These are phyloP conservation scores for Plecotus auritus DNA, from an alignment of 2,113 vertebrate genomes.

Conservation along the genomic window DNA sequence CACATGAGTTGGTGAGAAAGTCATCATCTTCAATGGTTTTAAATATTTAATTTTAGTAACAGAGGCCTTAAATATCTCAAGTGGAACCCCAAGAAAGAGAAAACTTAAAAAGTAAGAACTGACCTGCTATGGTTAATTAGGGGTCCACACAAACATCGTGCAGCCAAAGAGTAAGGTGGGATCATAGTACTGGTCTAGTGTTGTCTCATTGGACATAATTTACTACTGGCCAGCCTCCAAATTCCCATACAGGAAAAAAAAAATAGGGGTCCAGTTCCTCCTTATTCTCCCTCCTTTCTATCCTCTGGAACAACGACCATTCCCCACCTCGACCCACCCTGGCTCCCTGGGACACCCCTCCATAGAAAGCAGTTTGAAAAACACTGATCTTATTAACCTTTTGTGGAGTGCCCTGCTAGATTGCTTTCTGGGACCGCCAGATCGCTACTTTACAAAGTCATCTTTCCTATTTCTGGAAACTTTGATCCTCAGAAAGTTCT, in stretches of 20 bases:
- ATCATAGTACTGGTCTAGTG: too few relatives aligned
- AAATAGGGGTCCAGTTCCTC: background rate
- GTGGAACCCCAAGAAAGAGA: background rate
- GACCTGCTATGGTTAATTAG: background rate
- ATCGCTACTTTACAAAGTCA: background rate
- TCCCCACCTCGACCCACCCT: background rate
- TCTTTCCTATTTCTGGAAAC: background rate
- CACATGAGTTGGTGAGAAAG: background rate
- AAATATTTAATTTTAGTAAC: background rate
- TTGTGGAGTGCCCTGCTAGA: background rate
- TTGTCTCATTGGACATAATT: too few relatives aligned
- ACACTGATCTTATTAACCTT: background rate
- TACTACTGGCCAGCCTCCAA: too few relatives aligned
- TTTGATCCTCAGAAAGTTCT: background rate
- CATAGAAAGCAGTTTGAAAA: background rate
- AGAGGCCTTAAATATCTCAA: background rate
- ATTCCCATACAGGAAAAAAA: too few relatives aligned
- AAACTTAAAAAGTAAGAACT: background rate
- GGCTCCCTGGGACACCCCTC: background rate
- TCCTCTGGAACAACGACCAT: background rate
- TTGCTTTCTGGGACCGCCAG: background rate
- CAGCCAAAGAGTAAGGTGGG: slow-evolving; percentile 56
- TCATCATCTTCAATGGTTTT: background rate
- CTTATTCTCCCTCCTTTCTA: background rate
- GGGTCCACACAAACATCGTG: slow-evolving; percentile 75